Evolutionary conservation across 2,888 invertebrate species (phyloP).

Genomic region (Acheta domesticus): DNA sequence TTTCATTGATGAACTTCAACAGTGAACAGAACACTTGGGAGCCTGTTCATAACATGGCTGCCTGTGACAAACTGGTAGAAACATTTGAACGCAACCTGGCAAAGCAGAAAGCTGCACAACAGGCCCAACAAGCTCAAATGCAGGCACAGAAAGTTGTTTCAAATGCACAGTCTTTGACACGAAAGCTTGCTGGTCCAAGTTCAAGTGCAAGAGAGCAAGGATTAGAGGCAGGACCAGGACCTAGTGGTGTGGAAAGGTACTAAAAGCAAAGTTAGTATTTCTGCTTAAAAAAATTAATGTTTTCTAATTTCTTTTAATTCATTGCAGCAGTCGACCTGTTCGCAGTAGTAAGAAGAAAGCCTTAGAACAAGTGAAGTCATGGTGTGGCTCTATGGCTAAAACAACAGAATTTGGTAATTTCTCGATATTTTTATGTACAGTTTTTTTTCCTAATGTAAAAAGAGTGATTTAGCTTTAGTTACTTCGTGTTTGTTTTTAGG

Average conservation of each 20-base stretch:
- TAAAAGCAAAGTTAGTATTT: neutral
- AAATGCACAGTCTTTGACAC: neutral
- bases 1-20: neutral
- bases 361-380: slow-evolving; percentile 77
- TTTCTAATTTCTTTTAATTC: neutral
- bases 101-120: slow-evolving; percentile 65
- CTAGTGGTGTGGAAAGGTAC: slow-evolving; percentile 19
- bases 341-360: slow-evolving; percentile 78
- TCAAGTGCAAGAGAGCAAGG: neutral
- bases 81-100: slow-evolving; percentile 77
- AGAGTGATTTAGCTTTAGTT: neutral
- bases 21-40: slow-evolving; percentile 85
- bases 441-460: too few relatives aligned
- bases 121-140: slow-evolving; percentile 40
- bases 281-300: neutral
- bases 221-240: neutral
- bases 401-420: slow-evolving; percentile 23
- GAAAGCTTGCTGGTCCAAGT: neutral
- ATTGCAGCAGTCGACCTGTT: slow-evolving; percentile 59
- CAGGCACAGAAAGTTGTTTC: neutral
- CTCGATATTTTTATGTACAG: neutral
- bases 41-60: slow-evolving; percentile 69
- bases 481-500: slow-evolving; percentile 36
- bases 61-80: slow-evolving; percentile 72
- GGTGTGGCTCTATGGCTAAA: slow-evolving; percentile 67